Percentiles rank a stretch among this genome's conserved stretches.
Evolutionary conservation across 1,140 invertebrate species (phyloP).

Genomic region (Drosophila bocqueti): DNA sequence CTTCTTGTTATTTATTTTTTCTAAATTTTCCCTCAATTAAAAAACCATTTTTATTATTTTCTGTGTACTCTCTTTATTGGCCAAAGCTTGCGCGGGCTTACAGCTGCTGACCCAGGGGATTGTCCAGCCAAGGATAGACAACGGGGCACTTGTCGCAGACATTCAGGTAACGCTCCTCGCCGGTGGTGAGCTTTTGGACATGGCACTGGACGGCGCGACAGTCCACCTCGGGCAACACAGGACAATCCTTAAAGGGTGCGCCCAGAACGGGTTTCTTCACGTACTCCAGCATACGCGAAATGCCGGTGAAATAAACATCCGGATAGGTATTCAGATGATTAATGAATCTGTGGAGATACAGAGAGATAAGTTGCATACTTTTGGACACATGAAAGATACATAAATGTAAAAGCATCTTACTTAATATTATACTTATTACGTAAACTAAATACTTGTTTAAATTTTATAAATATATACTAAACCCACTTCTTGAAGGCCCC

Average conservation of each 20-base stretch:
- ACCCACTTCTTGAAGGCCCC: constrained; percentile 83
- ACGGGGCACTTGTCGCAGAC: constrained; percentile 85
- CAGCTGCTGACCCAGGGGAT: constrained; percentile 78
- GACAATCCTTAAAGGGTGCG: constrained; percentile 66
- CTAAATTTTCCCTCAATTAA: too few species aligned
- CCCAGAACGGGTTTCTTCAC: constrained; percentile 70
- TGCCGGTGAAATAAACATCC: constrained; percentile 86
- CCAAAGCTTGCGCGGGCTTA: constrained; percentile 18
- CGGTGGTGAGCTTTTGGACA: constrained; percentile 72
- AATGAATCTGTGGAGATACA: constrained; percentile 83
- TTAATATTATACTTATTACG: too few species aligned
- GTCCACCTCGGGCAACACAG: constrained; percentile 41
- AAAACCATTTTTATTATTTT: constrained; percentile 23
- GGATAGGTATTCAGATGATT: constrained; percentile 85
- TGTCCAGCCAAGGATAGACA: constrained; percentile 85
- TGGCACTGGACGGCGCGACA: constrained; percentile 74
- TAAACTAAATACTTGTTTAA: not conserved
- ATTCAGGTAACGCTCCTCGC: constrained; percentile 84
- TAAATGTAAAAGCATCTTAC: not conserved
- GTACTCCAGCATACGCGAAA: constrained; percentile 75
- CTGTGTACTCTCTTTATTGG: constrained; percentile 38
- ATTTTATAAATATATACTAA: not conserved
- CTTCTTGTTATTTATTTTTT: too few species aligned
- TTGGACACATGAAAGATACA: not conserved
- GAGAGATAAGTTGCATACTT: not conserved